Evolutionary conservation across 2,797 vertebrate genomes (phyloP).

Genomic region (Mus minutoides): DNA sequence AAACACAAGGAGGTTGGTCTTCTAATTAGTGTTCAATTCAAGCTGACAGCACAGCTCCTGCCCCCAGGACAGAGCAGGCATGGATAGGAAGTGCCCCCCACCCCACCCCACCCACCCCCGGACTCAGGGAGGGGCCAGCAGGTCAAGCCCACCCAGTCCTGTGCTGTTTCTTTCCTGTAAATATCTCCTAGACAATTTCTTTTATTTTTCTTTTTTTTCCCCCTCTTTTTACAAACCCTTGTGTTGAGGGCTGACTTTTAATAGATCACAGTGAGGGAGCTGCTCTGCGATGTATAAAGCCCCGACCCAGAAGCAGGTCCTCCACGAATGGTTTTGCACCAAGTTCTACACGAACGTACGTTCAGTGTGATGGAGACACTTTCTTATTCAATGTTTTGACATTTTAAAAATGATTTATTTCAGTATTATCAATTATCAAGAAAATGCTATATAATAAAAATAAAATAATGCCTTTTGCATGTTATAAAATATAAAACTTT

Average conservation of each 20-base stretch:
- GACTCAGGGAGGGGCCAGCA: neutral
- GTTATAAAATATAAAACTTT: neutral
- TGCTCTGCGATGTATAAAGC: no score
- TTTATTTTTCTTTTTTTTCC: no score
- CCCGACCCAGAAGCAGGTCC: no score
- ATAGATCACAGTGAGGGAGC: no score
- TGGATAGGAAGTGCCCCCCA: neutral
- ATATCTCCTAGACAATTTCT: conserved; percentile 33
- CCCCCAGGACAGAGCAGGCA: neutral
- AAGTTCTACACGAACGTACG: no score
- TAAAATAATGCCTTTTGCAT: conserved; percentile 30
- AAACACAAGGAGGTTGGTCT: neutral
- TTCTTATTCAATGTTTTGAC: conserved; percentile 51
- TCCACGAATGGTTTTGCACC: no score
- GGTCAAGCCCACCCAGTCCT: neutral
- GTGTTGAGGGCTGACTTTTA: no score
- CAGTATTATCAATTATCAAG: conserved; percentile 49
- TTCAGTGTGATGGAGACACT: neutral
- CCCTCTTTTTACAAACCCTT: no score
- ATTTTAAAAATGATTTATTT: conserved; percentile 60
- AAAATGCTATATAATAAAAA: conserved; percentile 58
- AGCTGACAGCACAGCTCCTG: neutral
- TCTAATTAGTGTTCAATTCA: neutral
- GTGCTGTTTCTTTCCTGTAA: conserved; percentile 20
- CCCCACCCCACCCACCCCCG: no score